These are phyloP conservation scores for Argyrosomus regius DNA, from an alignment of 2,797 vertebrate species.

Conservation along the genomic window DNA sequence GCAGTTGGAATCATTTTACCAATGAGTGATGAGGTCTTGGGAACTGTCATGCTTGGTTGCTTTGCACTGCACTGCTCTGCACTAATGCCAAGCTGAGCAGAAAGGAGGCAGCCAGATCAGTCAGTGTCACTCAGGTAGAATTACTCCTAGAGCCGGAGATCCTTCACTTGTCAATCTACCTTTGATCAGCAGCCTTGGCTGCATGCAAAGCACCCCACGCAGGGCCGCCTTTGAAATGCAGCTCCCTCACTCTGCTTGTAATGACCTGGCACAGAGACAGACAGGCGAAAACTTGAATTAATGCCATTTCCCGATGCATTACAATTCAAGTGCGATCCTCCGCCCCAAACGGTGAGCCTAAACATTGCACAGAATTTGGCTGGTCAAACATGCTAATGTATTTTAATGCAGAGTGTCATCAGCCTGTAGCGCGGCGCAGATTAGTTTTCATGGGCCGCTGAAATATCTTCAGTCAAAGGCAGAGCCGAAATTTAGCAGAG, in stretches of 20 bases:
- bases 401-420: constrained; percentile 21
- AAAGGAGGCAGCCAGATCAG: constrained; percentile 69
- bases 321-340: constrained; percentile 38
- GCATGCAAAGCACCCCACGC: constrained; percentile 63
- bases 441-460: constrained; percentile 24
- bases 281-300: constrained; percentile 50
- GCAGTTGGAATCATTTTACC: constrained; percentile 54
- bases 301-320: constrained; percentile 43
- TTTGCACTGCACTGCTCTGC: no score
- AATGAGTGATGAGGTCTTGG: constrained; percentile 48
- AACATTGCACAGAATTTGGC: constrained; percentile 31
- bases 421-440: constrained; percentile 4
- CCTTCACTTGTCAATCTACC: constrained; percentile 69
- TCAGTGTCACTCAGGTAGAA: constrained; percentile 76
- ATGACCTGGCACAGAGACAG: constrained; percentile 54
- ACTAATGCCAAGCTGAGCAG: constrained; percentile 61
- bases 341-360: neutral
- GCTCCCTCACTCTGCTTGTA: constrained; percentile 51
- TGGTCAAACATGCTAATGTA: constrained; percentile 27
- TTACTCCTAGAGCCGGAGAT: constrained; percentile 68
- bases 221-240: constrained; percentile 52
- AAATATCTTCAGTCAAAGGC: constrained; percentile 34
- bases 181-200: constrained; percentile 63
- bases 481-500: constrained; percentile 41
- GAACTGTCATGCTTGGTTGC: constrained; percentile 51